phyloP scores from a whole-genome alignment of 2,888 invertebrate species.

The Ecliptopera silaceata region DNA sequence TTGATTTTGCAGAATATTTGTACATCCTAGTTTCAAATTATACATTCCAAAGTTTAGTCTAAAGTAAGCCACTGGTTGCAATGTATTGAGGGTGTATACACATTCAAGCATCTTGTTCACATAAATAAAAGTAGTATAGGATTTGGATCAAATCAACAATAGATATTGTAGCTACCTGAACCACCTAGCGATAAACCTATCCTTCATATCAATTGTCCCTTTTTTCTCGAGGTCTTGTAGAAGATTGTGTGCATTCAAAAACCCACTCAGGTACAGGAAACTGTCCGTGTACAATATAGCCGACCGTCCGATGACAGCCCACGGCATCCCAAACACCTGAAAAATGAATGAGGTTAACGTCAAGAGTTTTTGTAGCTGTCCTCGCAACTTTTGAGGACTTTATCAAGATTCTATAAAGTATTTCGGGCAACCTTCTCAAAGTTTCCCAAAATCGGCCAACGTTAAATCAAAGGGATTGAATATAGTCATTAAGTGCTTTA shows the following conservation, averaged over 20 bases:
- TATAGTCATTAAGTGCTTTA: conserved; percentile 40
- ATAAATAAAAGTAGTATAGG: too few species aligned
- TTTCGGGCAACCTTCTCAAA: conserved; percentile 28
- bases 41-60: too few species aligned
- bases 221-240: conserved; percentile 77
- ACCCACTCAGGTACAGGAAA: conserved; percentile 84
- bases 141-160: too few species aligned
- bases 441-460: conserved; percentile 33
- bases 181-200: conserved; percentile 77
- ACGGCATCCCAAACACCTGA: conserved; percentile 79
- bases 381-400: conserved; percentile 26
- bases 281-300: conserved; percentile 85
- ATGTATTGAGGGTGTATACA: too few species aligned
- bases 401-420: conserved; percentile 28
- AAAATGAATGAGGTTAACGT: conserved; percentile 32
- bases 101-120: too few species aligned
- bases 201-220: conserved; percentile 75
- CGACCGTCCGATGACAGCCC: conserved; percentile 84
- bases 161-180: conserved; percentile 73
- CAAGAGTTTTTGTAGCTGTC: conserved; percentile 26
- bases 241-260: conserved; percentile 80
- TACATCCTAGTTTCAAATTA: too few species aligned
- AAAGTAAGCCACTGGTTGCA: too few species aligned
- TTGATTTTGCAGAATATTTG: too few species aligned
- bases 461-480: conserved; percentile 38